Evolutionary conservation across 2,113 vertebrate genomes (phyloP), one percentile per base, ranked within the genome.

Genomic region (Smithornis capensis): DNA sequence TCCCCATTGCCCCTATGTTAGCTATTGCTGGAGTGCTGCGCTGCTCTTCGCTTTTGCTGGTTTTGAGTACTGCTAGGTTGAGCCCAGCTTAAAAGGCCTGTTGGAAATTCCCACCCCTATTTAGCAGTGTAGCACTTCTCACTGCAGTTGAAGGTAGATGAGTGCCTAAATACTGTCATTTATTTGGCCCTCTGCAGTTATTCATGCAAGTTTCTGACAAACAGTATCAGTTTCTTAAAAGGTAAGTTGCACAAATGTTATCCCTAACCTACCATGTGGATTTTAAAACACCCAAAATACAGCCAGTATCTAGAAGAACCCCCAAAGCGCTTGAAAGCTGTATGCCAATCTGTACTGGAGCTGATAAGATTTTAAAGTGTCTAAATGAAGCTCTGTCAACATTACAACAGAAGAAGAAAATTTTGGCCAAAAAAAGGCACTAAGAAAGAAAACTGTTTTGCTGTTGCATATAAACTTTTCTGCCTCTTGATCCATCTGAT

Each of bases 1-100:
- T 83, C 47, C 7, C 10, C 13, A 17, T 86, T 0, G 0, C 3
- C 21, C 8, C 3, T 12, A 0, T 7, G 23, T 60, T 73, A 83
- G 23, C 67, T 50, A 3, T 47, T 76, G 13, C 78, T 65, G 25
- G 38, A 59, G 55, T 37, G 47, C 67, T 56, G 0, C 9, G 4
- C 57, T 0, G 1, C 42, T 28, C 25, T 19, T 60, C 47, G 47
- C 38, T 68, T 68, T 63, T 71, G 13, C 52, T 75, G 18, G 7
- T 38, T 92, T 73, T 35, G 33, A 49, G 28, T 59, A 18, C 22
- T 59, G 77, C 27, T 49, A 28, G 35, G 19, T 23, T 38, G 49
- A 67, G 64, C 47, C 52, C 40, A 24, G 11, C 19, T 68, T 90
- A 65, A 60, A 75, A 94, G 21, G 22, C 29, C 15, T 12, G 0